These are phyloP conservation scores for Pyrrhosoma nymphula DNA, from an alignment of 2,888 invertebrate genomes.

Conservation along the genomic window DNA sequence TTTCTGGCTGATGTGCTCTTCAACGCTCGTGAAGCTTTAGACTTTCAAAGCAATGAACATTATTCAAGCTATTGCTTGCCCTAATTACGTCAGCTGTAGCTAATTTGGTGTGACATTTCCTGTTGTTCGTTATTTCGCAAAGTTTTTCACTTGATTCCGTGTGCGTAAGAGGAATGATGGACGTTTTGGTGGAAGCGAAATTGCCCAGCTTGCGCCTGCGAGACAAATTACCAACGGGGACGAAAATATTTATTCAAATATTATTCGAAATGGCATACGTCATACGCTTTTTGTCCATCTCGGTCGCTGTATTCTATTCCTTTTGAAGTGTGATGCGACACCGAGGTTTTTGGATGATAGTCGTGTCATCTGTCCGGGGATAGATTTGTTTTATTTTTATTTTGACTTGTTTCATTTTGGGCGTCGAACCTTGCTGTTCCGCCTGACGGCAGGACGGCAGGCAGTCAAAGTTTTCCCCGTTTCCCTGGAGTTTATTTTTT, in stretches of 20 bases:
- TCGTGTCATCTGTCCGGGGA: not conserved
- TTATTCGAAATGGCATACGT: not conserved
- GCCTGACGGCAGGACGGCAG: not conserved
- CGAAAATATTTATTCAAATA: not conserved
- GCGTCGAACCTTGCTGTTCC: not conserved
- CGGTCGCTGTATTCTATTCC: not conserved
- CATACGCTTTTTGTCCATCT: not conserved
- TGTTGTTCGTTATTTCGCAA: not conserved
- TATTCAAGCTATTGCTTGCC: too few species aligned
- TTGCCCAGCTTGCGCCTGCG: not conserved
- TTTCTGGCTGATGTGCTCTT: too few species aligned
- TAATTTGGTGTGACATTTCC: not conserved
- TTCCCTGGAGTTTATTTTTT: not conserved
- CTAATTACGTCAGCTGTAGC: too few species aligned
- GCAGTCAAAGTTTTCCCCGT: not conserved
- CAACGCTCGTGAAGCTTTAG: too few species aligned
- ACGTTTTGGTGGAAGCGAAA: not conserved
- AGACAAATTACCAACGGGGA: not conserved
- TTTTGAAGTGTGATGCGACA: not conserved
- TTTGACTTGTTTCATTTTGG: not conserved
- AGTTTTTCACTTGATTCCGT: not conserved
- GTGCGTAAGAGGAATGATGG: not conserved
- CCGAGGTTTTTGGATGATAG: not conserved
- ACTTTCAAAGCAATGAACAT: too few species aligned
- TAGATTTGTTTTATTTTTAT: not conserved